A percentile compares a stretch with the other conserved stretches of the same genome.
These are phyloP conservation scores for Cygnus atratus DNA, from an alignment of 2,113 vertebrate genomes.

Conservation along the genomic window DNA sequence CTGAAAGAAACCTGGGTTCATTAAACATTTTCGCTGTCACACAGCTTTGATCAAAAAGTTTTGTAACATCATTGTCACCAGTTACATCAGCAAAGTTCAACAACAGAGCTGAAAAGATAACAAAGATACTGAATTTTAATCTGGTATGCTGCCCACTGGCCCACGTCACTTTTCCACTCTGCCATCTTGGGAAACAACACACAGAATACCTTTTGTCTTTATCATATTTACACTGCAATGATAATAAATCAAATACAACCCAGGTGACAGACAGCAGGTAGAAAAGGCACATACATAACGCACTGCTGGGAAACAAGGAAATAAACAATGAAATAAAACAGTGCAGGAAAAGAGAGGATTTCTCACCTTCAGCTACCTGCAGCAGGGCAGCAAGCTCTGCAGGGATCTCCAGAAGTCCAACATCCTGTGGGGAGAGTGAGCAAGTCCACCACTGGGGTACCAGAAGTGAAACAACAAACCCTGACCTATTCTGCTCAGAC, in stretches of 20 bases:
- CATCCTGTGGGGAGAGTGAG: conserved; percentile 77
- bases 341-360: neutral
- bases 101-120: neutral
- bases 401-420: conserved; percentile 89
- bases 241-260: neutral
- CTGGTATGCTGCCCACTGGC: neutral
- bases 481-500: neutral
- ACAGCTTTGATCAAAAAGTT: neutral
- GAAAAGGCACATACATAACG: neutral
- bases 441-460: neutral
- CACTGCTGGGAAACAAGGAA: neutral
- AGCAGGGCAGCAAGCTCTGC: conserved; percentile 88
- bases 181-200: neutral
- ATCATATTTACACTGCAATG: neutral
- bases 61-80: neutral
- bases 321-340: neutral
- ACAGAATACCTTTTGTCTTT: neutral
- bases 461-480: neutral
- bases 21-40: neutral
- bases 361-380: conserved; percentile 77
- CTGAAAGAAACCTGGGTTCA: neutral
- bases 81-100: neutral
- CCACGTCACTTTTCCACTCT: neutral
- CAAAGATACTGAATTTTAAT: neutral
- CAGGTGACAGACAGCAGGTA: neutral